Percentiles rank a stretch among this genome's conserved stretches.
phyloP scores from a whole-genome alignment of 2,888 invertebrate species.

The Lasiommata megera region DNA sequence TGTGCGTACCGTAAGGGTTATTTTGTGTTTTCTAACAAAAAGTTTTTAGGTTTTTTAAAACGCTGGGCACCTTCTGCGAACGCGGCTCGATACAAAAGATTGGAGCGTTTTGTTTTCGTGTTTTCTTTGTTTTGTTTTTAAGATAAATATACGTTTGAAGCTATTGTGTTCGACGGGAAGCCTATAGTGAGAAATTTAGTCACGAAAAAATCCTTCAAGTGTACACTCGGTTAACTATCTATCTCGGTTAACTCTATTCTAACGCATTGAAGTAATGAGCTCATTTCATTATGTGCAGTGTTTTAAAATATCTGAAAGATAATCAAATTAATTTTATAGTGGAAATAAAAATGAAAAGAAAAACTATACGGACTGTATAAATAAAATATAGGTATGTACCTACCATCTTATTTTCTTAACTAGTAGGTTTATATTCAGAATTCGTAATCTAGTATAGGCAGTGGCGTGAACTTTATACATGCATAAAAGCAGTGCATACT shows the following conservation, averaged over 20 bases:
- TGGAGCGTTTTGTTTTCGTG: constrained; percentile 61
- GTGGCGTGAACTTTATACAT: too few species aligned
- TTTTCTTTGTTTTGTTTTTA: constrained; percentile 73
- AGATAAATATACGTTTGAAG: constrained; percentile 75
- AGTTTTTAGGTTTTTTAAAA: constrained; percentile 54
- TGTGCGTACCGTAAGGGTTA: constrained; percentile 70
- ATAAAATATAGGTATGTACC: not conserved
- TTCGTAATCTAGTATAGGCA: too few species aligned
- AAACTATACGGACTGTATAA: not conserved
- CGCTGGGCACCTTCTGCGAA: constrained; percentile 68
- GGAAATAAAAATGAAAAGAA: not conserved
- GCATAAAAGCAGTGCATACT: too few species aligned
- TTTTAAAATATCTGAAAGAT: not conserved
- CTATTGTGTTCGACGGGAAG: constrained; percentile 68
- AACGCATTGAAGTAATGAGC: not conserved
- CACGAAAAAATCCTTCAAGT: constrained; percentile 72
- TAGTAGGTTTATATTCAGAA: too few species aligned
- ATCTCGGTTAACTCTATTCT: not conserved
- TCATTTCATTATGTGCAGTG: constrained; percentile 4
- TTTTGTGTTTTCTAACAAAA: constrained; percentile 51
- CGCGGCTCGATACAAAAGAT: constrained; percentile 67
- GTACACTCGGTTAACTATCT: constrained; percentile 50
- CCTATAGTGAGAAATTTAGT: constrained; percentile 69
- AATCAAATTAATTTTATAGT: not conserved
- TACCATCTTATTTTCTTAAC: too few species aligned